Base-by-base conservation (phyloP, 2,888 invertebrate species). In the Eremobia ochroleuca region DNA sequence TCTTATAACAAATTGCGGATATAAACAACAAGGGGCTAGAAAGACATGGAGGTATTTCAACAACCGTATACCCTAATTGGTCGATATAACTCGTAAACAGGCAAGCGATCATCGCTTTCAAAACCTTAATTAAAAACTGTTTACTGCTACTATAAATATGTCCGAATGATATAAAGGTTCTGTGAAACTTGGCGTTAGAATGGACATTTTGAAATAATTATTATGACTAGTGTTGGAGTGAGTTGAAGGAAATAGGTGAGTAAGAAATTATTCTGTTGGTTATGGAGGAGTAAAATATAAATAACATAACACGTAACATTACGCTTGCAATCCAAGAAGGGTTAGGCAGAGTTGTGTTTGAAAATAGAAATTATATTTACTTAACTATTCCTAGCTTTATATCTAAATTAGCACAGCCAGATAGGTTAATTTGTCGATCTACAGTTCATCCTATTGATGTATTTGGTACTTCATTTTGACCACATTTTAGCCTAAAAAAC, bases 71-170 rank as follows among this genome's bases (percentile, higher is more conserved):
- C 49, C 65, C 81, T 89, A 88, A 89, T 88, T 87, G 89, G 84
- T 74, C 85, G 87, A 87, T 88, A 91, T 90, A 85, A 80, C 87
- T 90, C 90, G 91, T 92, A 90, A 88, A 88, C 85, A 79, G 81
- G 87, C 77, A 83, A 88, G 85, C 90, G 93, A 93, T 94, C 93
- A 94, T 94, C 92, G 92, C 92, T 93, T 94, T 95, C 94, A 92
- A 92, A 90, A 93, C 93, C 94, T 96, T 96, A 96, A 96, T 96
- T 97, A 96, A 96, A 96, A 96, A 93, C 92, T 92, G 92, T 96
- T 96, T 96, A 96, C 92, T 92, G 91, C 88, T 91, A 34, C 87
- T 92, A 93, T 96, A 96, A 96, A 96, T 88, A 92, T 94, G 94
- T 96, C 95, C 92, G 92, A 94, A 93, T 92, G 90, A 85, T 85